These are phyloP conservation scores for Agrilus planipennis DNA, from an alignment of 1,140 invertebrate species.

Conservation along the genomic window DNA sequence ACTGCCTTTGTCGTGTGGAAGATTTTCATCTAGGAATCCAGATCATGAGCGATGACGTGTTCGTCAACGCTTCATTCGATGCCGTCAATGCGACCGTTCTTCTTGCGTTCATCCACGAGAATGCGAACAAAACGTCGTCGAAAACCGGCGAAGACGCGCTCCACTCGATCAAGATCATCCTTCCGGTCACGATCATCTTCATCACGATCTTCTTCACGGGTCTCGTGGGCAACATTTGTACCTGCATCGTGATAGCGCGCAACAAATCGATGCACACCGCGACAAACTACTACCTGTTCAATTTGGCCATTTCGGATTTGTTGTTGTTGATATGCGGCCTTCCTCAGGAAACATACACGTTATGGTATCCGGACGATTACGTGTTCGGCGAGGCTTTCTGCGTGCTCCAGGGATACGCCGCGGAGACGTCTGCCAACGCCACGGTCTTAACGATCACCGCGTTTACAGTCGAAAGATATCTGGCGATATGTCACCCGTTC, in stretches of 20 bases:
- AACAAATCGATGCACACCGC: conserved; percentile 76
- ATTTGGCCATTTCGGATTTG: conserved; percentile 77
- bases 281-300: conserved; percentile 79
- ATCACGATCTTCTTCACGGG: conserved; percentile 65
- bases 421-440: conserved; percentile 62
- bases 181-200: conserved; percentile 59
- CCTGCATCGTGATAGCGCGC: conserved; percentile 70
- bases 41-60: too few species aligned
- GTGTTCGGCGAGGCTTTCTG: conserved; percentile 62
- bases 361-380: conserved; percentile 64
- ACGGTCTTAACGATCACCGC: conserved; percentile 53
- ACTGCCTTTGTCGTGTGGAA: too few species aligned
- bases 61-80: too few species aligned
- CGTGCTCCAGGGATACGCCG: conserved; percentile 54
- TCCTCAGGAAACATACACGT: conserved; percentile 63
- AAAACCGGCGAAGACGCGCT: not conserved
- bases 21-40: too few species aligned
- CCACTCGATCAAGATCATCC: conserved; percentile 29
- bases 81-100: too few species aligned
- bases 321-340: conserved; percentile 64
- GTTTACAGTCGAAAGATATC: conserved; percentile 59
- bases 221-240: conserved; percentile 74
- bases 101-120: too few species aligned
- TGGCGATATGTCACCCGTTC: conserved; percentile 58
- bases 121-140: too few species aligned